Base-by-base conservation (phyloP, 2,797 vertebrate genomes). In the Malacoraja senta region DNA sequence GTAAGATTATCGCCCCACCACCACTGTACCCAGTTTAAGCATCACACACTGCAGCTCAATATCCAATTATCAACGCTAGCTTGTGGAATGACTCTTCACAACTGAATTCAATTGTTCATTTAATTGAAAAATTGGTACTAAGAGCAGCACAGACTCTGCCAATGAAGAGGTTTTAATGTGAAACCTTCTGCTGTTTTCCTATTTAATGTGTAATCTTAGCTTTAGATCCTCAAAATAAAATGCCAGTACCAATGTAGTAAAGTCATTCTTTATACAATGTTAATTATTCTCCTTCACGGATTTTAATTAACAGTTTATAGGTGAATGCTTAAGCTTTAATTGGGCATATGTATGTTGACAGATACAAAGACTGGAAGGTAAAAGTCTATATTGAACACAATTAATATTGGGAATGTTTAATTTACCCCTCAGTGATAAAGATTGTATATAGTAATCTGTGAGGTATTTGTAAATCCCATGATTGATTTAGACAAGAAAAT, bases 401-500 rank as follows among this genome's bases (percentile, higher is more conserved):
- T 24, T 53, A 8, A 53, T 53, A 53, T 10, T 53, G 0, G 21
- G 80, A 83, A 53, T 19, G 21, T n/a, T 63, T 63, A 29, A n/a
- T 63, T 3, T 86, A 58, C 3, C n/a, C 19, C n/a, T 32, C 35
- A 32, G 21, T 88, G 63, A 88, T 68, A 68, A 35, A 35, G 84
- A 74, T 35, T 21, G 63, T 9, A 35, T 0, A 7, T 15, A 35
- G n/a, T 8, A 63, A 21, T 17, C 4, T 53, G 44, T n/a, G 13
- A 29, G 63, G 29, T 86, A 88, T 68, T 88, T 35, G n/a, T 68
- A 63, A 32, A 68, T 88, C 61, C 58, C 21, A 0, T 17, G 84
- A 88, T 88, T 88, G 84, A 88, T 88, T 68, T 68, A 32, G 17
- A 26, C 65, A 88, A 19, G n/a, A 68, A 88, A 88, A 24, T 88